Evolutionary conservation across 2,797 vertebrate species (phyloP).

Genomic region (Erithacus rubecula): DNA sequence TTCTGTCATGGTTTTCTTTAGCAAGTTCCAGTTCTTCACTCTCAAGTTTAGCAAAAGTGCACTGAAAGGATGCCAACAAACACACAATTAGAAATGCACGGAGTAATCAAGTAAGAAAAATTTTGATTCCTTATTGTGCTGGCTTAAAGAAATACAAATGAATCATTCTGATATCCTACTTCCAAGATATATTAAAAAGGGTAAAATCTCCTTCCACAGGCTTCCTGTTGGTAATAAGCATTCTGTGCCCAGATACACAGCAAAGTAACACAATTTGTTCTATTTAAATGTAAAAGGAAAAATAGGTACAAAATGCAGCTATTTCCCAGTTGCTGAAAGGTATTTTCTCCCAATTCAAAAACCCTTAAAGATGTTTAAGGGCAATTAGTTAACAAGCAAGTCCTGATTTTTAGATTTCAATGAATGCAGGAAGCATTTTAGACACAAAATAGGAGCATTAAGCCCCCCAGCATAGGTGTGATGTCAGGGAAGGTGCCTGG

Average conservation of each 20-base stretch:
- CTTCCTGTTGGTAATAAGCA: neutral
- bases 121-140: neutral
- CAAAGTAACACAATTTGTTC: neutral
- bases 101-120: neutral
- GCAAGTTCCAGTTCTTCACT: neutral
- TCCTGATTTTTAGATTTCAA: neutral
- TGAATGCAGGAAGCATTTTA: neutral
- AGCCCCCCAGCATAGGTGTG: neutral
- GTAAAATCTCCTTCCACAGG: neutral
- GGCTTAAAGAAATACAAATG: neutral
- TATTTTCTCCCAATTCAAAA: slow-evolving; percentile 16
- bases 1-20: neutral
- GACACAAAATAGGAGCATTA: neutral
- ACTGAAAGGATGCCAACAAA: neutral
- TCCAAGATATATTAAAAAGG: neutral
- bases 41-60: neutral
- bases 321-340: neutral
- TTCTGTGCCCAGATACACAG: neutral
- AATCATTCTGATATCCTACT: neutral
- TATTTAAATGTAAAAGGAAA: slow-evolving; percentile 33
- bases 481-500: neutral
- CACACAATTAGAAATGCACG: neutral
- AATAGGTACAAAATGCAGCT: neutral
- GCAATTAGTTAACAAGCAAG: slow-evolving; percentile 38
- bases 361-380: neutral